Evolutionary conservation across 2,113 vertebrate genomes (phyloP).

Genomic region (Hiodon alosoides): DNA sequence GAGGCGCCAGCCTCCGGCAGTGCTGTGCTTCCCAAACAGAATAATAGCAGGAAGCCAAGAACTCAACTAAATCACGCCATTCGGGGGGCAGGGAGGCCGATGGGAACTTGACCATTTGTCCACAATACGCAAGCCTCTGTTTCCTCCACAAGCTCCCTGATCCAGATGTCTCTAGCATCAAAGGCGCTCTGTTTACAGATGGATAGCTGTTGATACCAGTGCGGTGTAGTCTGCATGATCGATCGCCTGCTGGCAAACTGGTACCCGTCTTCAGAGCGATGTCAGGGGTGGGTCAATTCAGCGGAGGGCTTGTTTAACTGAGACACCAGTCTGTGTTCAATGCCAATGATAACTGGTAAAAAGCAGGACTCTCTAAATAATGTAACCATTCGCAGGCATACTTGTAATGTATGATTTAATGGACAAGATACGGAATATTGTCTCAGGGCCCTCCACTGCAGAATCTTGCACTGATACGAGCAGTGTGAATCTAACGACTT

Average conservation of each 20-base stretch:
- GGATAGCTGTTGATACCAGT: slow-evolving; percentile 66
- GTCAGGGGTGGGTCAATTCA: slow-evolving; percentile 66
- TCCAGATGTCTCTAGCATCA: slow-evolving; percentile 64
- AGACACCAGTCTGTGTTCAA: too few relatives aligned
- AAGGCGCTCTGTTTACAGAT: slow-evolving; percentile 69
- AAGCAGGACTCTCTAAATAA: too few relatives aligned
- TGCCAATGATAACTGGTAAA: too few relatives aligned
- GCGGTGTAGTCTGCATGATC: slow-evolving; percentile 59
- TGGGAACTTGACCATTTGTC: slow-evolving; percentile 57
- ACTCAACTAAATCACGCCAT: slow-evolving; percentile 58
- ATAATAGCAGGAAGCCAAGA: slow-evolving; percentile 63
- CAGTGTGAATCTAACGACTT: too few relatives aligned
- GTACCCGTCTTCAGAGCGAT: slow-evolving; percentile 54
- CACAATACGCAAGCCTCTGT: slow-evolving; percentile 51
- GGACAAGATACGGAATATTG: too few relatives aligned
- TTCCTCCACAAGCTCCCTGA: slow-evolving; percentile 44
- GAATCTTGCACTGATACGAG: too few relatives aligned
- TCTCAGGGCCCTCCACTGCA: too few relatives aligned
- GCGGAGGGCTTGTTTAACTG: slow-evolving; percentile 37
- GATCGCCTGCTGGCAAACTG: slow-evolving; percentile 61
- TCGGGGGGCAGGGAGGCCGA: slow-evolving; percentile 46
- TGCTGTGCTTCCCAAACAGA: slow-evolving; percentile 59
- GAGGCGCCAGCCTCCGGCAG: slow-evolving; percentile 40
- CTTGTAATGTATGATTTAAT: too few relatives aligned
- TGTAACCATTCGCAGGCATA: too few relatives aligned